Conservation (phyloP, 2,888 invertebrate genomes). For the Abrostola triplasia region DNA sequence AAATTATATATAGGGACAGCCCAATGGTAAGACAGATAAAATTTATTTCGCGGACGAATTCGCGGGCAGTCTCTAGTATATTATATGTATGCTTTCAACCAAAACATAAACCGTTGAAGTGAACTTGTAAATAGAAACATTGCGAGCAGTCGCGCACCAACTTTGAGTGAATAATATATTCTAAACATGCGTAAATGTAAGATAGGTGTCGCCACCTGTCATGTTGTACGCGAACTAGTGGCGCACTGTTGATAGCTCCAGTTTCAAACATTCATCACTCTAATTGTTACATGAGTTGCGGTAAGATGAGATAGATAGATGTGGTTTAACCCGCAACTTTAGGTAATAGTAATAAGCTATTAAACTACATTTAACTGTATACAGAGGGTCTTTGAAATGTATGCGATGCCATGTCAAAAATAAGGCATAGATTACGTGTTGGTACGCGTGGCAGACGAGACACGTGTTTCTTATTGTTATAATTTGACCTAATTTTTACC, state of each 20-base stretch:
- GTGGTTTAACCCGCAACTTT: conserved; percentile 31
- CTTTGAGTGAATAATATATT: conserved; percentile 29
- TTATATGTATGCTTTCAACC: background rate
- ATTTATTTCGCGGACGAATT: too few species aligned
- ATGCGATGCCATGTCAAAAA: background rate
- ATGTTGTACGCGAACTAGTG: conserved; percentile 28
- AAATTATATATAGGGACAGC: too few species aligned
- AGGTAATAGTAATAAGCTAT: conserved; percentile 8
- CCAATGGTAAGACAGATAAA: too few species aligned
- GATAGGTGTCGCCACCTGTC: conserved; percentile 46
- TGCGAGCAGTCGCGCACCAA: conserved; percentile 10
- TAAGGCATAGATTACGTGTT: background rate
- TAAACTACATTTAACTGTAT: background rate
- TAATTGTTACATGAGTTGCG: conserved; percentile 47
- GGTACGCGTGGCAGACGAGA: too few species aligned
- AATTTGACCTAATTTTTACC: too few species aligned
- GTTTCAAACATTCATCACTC: conserved; percentile 48
- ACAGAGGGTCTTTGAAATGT: background rate
- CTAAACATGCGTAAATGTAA: conserved; percentile 33
- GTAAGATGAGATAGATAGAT: conserved; percentile 38
- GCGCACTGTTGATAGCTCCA: conserved; percentile 27
- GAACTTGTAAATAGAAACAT: background rate
- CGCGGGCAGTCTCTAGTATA: too few species aligned
- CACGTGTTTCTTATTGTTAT: too few species aligned
- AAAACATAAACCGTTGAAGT: background rate